These are phyloP conservation scores for Tadarida brasiliensis DNA, from an alignment of 2,797 vertebrate species.

Conservation along the genomic window DNA sequence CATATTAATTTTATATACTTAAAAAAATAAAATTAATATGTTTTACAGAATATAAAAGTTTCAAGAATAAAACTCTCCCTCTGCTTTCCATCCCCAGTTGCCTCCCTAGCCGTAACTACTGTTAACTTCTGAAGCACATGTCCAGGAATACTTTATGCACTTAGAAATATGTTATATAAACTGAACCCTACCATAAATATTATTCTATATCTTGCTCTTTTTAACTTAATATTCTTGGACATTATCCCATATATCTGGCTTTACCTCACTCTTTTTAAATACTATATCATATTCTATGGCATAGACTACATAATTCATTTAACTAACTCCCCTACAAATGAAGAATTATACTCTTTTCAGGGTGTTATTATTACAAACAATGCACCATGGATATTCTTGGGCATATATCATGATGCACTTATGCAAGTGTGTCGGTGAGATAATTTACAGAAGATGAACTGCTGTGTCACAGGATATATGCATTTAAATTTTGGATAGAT, in stretches of 20 bases:
- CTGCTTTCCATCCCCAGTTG: not conserved
- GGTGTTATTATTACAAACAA: not conserved
- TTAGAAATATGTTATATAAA: slow-evolving; percentile 18
- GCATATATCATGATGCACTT: not conserved
- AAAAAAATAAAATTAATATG: slow-evolving; percentile 15
- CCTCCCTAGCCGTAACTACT: not conserved
- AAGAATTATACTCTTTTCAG: not conserved
- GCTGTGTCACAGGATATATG: not conserved
- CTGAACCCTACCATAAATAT: not conserved
- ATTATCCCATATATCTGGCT: not conserved
- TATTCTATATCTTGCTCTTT: not conserved
- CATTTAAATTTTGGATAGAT: not conserved
- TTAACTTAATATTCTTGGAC: not conserved
- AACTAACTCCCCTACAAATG: not conserved
- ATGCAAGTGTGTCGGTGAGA: not conserved
- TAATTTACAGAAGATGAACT: slow-evolving; percentile 30
- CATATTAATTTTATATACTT: slow-evolving; percentile 5
- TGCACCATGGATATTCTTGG: not conserved
- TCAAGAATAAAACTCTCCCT: not conserved
- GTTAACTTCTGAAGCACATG: not conserved
- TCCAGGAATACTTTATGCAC: slow-evolving; percentile 17
- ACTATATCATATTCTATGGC: not conserved
- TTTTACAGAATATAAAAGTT: not conserved
- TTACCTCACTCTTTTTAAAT: slow-evolving; percentile 34
- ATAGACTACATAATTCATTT: not conserved